Evolutionary conservation across 1,140 invertebrate species (phyloP), one percentile per base, ranked within the genome.

Genomic region (Scaptomyza montana): DNA sequence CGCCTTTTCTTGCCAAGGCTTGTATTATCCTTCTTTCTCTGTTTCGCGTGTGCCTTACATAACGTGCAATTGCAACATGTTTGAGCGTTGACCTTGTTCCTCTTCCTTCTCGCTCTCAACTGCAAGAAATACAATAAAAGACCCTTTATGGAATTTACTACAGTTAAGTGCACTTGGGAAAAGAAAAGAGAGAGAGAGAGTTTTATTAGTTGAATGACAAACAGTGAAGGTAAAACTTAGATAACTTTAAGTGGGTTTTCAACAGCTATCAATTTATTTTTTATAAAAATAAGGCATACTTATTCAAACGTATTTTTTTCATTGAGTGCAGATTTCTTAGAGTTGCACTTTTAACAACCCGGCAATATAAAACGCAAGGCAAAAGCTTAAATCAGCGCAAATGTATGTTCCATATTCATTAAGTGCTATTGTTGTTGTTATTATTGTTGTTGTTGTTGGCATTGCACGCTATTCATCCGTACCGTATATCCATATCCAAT

Each of bases 321-420:
- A n/a, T 4, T n/a, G 3, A 43, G 12, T 43, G 39, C n/a, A 43
- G 39, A 33, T 66, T 47, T 43, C 47, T 67, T 9, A 2, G 46
- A 56, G 45, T 45, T 57, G 54, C 54, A 28, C 57, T 71, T 43
- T 51, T 49, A 16, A 46, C n/a, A 25, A 13, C 43, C 25, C 43
- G 5, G 43, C 13, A n/a, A 25, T 16, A 3, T 10, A 25, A n/a
- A 47, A 46, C 8, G 54, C 39, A 39, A 43, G 39, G 55, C 63
- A 53, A 60, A 49, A 68, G 50, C 25, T 9, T 28, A 71, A 60
- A 59, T 57, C 55, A 59, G 43, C 56, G 49, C 47, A 47, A 73
- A 61, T 73, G 67, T 68, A 73, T 73, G 50, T 61, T 49, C 64
- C 64, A 73, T 64, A 68, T 73, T 68, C 70, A 73, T 68, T 61